These are phyloP conservation scores for Melanerpes formicivorus DNA, from an alignment of 2,113 vertebrate species.

Conservation along the genomic window DNA sequence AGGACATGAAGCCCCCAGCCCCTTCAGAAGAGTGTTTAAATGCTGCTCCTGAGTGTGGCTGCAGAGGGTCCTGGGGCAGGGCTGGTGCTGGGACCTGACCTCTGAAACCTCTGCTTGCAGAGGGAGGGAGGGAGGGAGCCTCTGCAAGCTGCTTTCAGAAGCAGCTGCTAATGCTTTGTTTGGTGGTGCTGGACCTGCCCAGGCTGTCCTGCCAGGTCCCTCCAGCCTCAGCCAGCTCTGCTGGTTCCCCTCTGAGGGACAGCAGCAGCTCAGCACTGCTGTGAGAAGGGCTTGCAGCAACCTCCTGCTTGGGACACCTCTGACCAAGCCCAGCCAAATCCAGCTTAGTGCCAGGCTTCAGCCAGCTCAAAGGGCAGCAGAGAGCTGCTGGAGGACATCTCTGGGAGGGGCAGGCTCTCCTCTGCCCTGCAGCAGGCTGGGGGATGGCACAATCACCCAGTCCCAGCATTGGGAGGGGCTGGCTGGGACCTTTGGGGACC, in stretches of 20 bases:
- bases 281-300: neutral
- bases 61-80: neutral
- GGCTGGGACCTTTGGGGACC: no score
- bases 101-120: neutral
- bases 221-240: neutral
- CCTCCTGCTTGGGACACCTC: neutral
- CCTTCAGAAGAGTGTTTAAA: neutral
- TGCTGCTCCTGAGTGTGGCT: neutral
- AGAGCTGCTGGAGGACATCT: neutral
- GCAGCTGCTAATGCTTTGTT: neutral
- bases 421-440: neutral
- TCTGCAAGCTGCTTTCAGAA: neutral
- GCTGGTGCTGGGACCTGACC: neutral
- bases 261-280: neutral
- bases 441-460: neutral
- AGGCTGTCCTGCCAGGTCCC: neutral
- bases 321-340: neutral
- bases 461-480: no score
- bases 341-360: neutral
- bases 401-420: neutral
- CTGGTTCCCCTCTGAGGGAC: neutral
- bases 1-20: fast-evolving
- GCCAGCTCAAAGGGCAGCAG: neutral
- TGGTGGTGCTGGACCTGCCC: neutral
- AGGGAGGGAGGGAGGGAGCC: neutral